Conservation (phyloP, 2,113 vertebrate species). For the Bos javanicus region DNA sequence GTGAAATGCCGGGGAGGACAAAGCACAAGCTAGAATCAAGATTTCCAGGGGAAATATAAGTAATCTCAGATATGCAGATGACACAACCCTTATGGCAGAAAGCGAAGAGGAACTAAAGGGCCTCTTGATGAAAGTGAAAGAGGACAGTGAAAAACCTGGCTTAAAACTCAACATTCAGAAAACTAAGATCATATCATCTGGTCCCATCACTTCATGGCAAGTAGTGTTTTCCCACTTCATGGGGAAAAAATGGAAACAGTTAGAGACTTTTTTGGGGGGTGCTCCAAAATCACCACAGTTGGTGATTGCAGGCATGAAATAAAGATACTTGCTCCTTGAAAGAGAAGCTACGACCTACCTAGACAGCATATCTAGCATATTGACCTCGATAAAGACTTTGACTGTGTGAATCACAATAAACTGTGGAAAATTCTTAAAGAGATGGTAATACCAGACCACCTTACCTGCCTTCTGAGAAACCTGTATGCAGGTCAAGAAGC, state of each 20-base stretch:
- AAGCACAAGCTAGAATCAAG: not conserved
- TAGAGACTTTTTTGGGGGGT: not conserved
- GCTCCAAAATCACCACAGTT: not conserved
- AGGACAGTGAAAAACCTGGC: not conserved
- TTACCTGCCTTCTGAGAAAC: not conserved
- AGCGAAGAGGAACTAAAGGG: not conserved
- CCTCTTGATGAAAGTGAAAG: not conserved
- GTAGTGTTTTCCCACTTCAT: not conserved
- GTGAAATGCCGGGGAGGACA: not conserved
- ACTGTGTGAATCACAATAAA: not conserved
- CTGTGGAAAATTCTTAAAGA: not conserved
- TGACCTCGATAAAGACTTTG: not conserved
- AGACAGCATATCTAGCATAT: not conserved
- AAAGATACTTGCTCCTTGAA: not conserved
- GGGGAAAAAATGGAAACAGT: not conserved
- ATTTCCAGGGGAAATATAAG: not conserved
- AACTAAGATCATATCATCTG: not conserved
- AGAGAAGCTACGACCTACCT: not conserved
- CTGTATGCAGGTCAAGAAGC: not conserved
- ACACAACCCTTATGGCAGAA: not conserved
- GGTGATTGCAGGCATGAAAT: not conserved
- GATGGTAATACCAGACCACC: not conserved
- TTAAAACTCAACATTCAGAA: not conserved
- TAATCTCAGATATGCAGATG: not conserved
- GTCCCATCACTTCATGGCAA: not conserved